Conservation (phyloP, 2,113 vertebrate species). For the Myotis lucifugus region DNA sequence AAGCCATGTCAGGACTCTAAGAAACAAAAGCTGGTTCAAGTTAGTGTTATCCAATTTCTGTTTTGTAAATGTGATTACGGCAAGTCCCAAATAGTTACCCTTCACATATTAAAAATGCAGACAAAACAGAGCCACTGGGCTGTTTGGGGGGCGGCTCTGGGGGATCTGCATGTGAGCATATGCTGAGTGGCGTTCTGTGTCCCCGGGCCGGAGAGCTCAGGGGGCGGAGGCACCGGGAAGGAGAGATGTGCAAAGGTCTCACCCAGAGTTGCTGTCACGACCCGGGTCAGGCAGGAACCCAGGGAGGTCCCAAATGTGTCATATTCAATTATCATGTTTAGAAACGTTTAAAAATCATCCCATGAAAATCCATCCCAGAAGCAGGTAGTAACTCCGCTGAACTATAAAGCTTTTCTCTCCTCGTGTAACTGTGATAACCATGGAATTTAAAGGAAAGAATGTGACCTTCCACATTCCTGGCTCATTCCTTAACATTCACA, state of each 20-base stretch:
- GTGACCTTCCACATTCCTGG: conserved; percentile 16
- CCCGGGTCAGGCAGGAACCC: background rate
- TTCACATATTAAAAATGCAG: conserved; percentile 1
- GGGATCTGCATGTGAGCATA: background rate
- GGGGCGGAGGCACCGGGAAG: fast-evolving
- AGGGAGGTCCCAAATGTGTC: background rate
- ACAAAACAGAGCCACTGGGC: background rate
- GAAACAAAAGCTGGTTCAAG: background rate
- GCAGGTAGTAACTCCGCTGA: background rate
- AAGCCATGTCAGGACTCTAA: background rate
- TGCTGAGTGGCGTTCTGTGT: fast-evolving
- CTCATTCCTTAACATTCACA: background rate
- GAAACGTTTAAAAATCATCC: background rate
- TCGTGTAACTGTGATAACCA: background rate
- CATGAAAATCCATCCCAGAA: background rate
- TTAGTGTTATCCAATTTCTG: background rate
- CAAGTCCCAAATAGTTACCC: background rate
- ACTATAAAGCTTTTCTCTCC: background rate
- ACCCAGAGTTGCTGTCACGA: background rate
- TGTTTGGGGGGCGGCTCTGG: background rate
- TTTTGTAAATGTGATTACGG: conserved; percentile 13
- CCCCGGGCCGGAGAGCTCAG: background rate
- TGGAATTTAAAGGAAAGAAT: conserved; percentile 48
- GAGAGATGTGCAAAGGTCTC: fast-evolving
- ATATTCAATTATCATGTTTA: background rate